Conservation (phyloP, 2,888 invertebrate species). For the Luperina nickerlii region DNA sequence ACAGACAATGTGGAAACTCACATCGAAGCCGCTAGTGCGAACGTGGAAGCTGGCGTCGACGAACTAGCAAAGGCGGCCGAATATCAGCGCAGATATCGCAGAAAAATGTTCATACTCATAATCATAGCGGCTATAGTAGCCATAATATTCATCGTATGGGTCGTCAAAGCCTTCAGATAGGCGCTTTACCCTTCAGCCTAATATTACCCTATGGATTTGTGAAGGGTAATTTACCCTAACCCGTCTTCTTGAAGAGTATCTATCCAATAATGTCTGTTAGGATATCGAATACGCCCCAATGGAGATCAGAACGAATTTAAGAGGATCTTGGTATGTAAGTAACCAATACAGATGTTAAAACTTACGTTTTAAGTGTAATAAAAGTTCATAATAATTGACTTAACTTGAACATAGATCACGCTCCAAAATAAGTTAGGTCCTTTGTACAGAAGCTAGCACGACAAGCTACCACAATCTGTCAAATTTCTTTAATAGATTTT, state of each 20-base stretch:
- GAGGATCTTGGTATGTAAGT: slow-evolving; percentile 25
- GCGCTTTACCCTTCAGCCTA: slow-evolving; percentile 5
- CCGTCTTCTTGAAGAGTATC: slow-evolving; percentile 43
- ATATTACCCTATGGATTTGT: slow-evolving; percentile 32
- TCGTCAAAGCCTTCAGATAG: slow-evolving; percentile 91
- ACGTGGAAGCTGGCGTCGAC: slow-evolving; percentile 94
- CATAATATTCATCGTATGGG: slow-evolving; percentile 92
- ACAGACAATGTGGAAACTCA: slow-evolving; percentile 95
- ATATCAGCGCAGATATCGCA: slow-evolving; percentile 93
- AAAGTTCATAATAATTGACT: slow-evolving; percentile 11
- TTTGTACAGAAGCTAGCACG: too few species aligned
- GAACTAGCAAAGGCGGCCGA: slow-evolving; percentile 95
- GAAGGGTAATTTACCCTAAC: slow-evolving; percentile 38
- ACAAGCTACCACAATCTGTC: too few species aligned
- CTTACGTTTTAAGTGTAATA: slow-evolving; percentile 1
- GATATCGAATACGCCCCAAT: slow-evolving; percentile 54
- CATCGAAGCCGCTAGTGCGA: slow-evolving; percentile 93
- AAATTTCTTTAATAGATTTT: too few species aligned
- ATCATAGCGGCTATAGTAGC: slow-evolving; percentile 92
- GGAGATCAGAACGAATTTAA: slow-evolving; percentile 53
- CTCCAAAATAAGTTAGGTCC: neutral
- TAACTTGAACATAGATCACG: neutral
- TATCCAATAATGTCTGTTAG: slow-evolving; percentile 52
- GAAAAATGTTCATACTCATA: slow-evolving; percentile 93
- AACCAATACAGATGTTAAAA: slow-evolving; percentile 8